Conservation (phyloP, 1,140 invertebrate species). For the Caenorhabditis remanei region DNA sequence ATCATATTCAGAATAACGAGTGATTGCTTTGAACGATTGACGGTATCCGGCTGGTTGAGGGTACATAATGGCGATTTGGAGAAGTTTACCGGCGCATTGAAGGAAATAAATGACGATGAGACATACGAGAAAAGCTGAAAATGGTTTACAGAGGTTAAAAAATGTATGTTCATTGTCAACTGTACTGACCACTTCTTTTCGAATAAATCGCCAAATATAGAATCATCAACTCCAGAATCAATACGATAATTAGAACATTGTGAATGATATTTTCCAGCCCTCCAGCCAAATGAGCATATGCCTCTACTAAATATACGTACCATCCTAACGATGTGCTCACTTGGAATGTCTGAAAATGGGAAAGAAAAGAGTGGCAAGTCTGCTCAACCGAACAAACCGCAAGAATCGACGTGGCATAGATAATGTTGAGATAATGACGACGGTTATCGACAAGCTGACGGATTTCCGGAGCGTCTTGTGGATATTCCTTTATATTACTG, state of each 20-base stretch:
- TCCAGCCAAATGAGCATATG: conserved; percentile 7
- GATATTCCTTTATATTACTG: conserved; percentile 29
- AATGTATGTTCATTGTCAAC: not conserved
- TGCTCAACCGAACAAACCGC: not conserved
- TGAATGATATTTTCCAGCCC: not conserved
- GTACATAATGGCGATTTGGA: not conserved
- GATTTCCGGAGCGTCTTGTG: conserved; percentile 1
- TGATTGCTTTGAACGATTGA: too few relatives aligned
- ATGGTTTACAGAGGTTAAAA: not conserved
- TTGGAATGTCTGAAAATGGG: conserved; percentile 7
- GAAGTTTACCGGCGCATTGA: not conserved
- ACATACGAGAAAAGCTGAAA: conserved; percentile 12
- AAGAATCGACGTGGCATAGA: not conserved
- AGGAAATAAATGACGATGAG: not conserved
- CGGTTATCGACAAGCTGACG: conserved; percentile 17
- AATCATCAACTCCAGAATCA: not conserved
- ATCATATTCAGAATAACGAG: not conserved
- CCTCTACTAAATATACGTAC: not conserved
- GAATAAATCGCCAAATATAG: conserved; percentile 10
- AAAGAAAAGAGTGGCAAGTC: too few relatives aligned
- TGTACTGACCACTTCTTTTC: conserved; percentile 7
- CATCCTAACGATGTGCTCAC: not conserved
- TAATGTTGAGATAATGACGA: conserved; percentile 15
- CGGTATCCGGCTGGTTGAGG: not conserved
- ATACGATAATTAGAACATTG: too few relatives aligned